Conservation (phyloP, 2,888 invertebrate genomes). For the Allygus modestus region DNA sequence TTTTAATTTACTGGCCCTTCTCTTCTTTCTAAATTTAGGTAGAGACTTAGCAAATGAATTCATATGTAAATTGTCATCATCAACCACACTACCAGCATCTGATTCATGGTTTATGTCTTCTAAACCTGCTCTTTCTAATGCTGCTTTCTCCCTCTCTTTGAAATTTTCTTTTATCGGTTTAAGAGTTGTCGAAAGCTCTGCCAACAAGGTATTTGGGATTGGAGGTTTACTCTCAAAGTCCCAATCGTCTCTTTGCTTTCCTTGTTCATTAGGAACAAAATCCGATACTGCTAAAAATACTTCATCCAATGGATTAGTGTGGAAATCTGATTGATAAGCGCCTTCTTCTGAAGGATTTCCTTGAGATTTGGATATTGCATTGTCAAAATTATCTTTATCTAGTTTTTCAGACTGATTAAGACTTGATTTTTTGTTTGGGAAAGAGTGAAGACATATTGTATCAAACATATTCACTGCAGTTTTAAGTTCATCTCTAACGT, state of each 20-base stretch:
- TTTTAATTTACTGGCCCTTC: too few species aligned
- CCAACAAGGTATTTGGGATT: slow-evolving; percentile 13
- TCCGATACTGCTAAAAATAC: slow-evolving; percentile 21
- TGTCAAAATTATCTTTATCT: background rate
- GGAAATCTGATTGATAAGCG: background rate
- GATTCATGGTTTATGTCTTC: background rate
- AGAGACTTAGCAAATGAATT: background rate
- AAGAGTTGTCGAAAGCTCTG: slow-evolving; percentile 29
- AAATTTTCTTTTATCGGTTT: slow-evolving; percentile 32
- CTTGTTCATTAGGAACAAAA: background rate
- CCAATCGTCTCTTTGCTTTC: background rate
- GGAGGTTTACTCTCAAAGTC: background rate
- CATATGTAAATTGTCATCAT: background rate
- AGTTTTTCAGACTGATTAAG: background rate
- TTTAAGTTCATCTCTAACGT: slow-evolving; percentile 5
- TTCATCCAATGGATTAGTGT: background rate
- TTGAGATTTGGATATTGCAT: background rate
- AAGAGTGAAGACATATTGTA: background rate
- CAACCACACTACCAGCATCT: background rate
- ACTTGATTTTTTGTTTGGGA: background rate
- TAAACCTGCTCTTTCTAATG: slow-evolving; percentile 37
- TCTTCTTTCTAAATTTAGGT: background rate
- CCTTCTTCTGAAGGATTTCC: background rate
- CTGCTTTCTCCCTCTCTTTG: slow-evolving; percentile 43
- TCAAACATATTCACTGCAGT: slow-evolving; percentile 9